Conservation (phyloP, 2,888 invertebrate genomes). For the Elgonia sp. region DNA sequence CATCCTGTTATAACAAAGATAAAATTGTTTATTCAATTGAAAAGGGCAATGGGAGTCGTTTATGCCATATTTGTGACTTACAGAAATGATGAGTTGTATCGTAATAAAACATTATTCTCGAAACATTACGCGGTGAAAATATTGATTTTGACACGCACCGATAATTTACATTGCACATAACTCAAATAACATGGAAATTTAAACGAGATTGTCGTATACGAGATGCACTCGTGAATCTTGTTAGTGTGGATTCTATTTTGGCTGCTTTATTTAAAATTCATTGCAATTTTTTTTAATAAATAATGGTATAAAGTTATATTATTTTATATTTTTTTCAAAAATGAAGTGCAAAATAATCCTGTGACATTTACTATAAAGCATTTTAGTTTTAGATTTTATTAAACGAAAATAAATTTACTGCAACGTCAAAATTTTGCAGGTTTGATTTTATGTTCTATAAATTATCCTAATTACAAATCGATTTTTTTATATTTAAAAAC, state of each 20-base stretch:
- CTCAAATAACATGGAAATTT: slow-evolving; percentile 45
- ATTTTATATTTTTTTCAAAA: too few species aligned
- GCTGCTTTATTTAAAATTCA: not conserved
- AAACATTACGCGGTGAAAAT: slow-evolving; percentile 43
- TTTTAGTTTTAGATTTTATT: too few species aligned
- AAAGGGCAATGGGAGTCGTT: not conserved
- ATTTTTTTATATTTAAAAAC: too few species aligned
- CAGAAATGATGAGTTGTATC: not conserved
- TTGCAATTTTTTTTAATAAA: not conserved
- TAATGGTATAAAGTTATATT: too few species aligned
- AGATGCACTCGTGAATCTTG: slow-evolving; percentile 10
- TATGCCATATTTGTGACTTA: not conserved
- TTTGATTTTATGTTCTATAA: too few species aligned
- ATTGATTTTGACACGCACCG: slow-evolving; percentile 48
- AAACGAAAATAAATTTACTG: too few species aligned
- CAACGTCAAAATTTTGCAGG: too few species aligned
- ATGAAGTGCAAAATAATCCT: too few species aligned
- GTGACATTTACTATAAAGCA: too few species aligned
- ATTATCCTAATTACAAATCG: too few species aligned
- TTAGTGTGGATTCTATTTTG: slow-evolving; percentile 16
- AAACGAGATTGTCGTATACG: slow-evolving; percentile 20
- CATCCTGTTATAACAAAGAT: too few species aligned
- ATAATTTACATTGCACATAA: slow-evolving; percentile 44
- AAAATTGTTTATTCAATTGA: slow-evolving; percentile 9
- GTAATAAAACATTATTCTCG: slow-evolving; percentile 21